These are phyloP conservation scores for Acrobasis repandana DNA, from an alignment of 2,888 invertebrate species.

Conservation along the genomic window DNA sequence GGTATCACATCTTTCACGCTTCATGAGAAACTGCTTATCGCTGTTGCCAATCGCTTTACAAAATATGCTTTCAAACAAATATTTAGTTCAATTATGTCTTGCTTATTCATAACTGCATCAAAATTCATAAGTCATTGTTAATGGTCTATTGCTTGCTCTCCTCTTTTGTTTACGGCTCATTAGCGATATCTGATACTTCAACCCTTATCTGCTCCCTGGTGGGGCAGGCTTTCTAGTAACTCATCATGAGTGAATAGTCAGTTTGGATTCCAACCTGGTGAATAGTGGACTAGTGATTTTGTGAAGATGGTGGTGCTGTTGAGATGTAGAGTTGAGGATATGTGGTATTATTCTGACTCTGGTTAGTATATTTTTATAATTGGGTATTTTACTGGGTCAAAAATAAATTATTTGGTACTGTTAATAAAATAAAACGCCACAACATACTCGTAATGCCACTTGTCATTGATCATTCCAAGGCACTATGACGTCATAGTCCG, in stretches of 20 bases:
- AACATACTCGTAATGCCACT: too few relatives aligned
- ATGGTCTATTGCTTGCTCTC: background rate
- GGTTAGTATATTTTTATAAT: conserved; percentile 31
- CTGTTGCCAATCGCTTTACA: background rate
- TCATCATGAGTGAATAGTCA: background rate
- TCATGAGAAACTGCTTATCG: background rate
- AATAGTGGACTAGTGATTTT: background rate
- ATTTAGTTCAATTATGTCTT: background rate
- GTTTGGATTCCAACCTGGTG: conserved; percentile 4
- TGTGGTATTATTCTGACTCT: conserved; percentile 28
- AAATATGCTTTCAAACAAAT: conserved; percentile 3
- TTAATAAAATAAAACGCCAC: too few relatives aligned
- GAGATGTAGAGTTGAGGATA: conserved; percentile 34
- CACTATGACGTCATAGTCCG: too few relatives aligned
- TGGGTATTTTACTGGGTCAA: too few relatives aligned
- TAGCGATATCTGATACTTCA: conserved; percentile 4
- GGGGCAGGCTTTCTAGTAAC: background rate
- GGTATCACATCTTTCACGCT: too few relatives aligned
- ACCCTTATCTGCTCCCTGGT: conserved; percentile 3
- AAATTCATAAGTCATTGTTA: conserved; percentile 8
- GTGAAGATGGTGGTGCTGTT: conserved; percentile 42
- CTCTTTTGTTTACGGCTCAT: conserved; percentile 7
- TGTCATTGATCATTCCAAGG: too few relatives aligned
- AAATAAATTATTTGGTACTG: too few relatives aligned
- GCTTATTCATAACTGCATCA: background rate